These are phyloP conservation scores for Ailuropoda melanoleuca DNA, from an alignment of 2,113 vertebrate species.

Conservation along the genomic window DNA sequence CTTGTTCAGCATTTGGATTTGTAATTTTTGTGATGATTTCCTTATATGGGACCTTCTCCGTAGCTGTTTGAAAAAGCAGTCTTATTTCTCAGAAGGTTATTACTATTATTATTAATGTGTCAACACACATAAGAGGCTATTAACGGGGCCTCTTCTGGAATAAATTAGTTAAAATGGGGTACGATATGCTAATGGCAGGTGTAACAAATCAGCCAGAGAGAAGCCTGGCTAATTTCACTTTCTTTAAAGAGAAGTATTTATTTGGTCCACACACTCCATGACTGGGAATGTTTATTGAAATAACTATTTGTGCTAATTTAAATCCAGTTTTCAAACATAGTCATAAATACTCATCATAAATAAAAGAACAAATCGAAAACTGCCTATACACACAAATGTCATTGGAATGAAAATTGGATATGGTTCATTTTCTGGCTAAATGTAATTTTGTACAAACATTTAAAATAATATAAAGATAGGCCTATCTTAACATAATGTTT, in stretches of 20 bases:
- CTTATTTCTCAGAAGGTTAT: neutral
- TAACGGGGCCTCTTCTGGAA: neutral
- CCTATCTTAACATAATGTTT: neutral
- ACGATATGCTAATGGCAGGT: neutral
- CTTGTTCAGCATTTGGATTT: neutral
- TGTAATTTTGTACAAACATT: neutral
- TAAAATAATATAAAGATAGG: neutral
- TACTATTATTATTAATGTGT: neutral
- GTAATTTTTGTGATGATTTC: neutral
- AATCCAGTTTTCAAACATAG: neutral
- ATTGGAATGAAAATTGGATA: neutral
- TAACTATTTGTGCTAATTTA: neutral
- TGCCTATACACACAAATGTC: neutral
- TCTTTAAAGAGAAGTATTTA: neutral
- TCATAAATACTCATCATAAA: neutral
- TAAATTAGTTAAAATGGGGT: neutral
- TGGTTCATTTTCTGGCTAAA: neutral
- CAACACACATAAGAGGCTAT: neutral
- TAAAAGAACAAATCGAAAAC: neutral
- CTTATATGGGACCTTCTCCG: neutral
- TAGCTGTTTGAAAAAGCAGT: neutral
- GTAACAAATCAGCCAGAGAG: neutral
- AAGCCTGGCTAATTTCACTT: neutral
- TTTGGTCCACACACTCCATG: neutral
- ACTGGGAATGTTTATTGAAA: neutral